Evolutionary conservation across 2,888 invertebrate species (phyloP), one percentile per base, ranked within the genome.

Genomic region (Hirudinaria manillensis): DNA sequence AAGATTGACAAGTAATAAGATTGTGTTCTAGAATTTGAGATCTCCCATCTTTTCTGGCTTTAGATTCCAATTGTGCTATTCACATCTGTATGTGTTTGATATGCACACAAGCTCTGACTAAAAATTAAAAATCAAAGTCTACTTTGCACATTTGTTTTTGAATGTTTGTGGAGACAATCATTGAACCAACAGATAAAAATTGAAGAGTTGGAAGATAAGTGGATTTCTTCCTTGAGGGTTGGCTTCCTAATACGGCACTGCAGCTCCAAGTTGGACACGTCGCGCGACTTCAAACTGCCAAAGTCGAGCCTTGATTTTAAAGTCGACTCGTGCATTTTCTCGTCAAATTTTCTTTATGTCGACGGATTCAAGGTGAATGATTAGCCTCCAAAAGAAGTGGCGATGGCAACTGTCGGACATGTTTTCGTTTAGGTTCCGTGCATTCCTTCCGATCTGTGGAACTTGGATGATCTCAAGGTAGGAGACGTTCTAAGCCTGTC

Each of bases 201-300:
- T 75, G 92, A 92, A 81, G 89, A 90, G 78, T 83, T 91, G 4
- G 90, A 90, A 79, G 84, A 87, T 68, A 89, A 89, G 81, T 95
- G 92, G 93, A 89, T 89, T 67, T 92, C 92, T 2, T 91, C 91
- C 1, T 86, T 92, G 27, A 88, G 90, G 76, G 88, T 93, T 76
- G 96, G 95, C 1, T 90, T 93, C 0, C 88, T 93, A 10, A 90
- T 70, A n/a, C 34, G n/a, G 10, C 36, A 70, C 7, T 36, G 27
- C 38, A 70, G 21, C 32, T 34, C 1, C 21, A 24, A 70, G 27
- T 36, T 70, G 27, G 24, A 38, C 70, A n/a, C 27, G 21, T 45
- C 70, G 4, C 51, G n/a, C 2, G 38, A 36, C 19, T n/a, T 70
- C n/a, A 36, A 36, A n/a, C 45, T 70, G n/a, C 70, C 70, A 24